Evolutionary conservation across 2,888 invertebrate species (phyloP).

Genomic region (Vandiemenella viatica): DNA sequence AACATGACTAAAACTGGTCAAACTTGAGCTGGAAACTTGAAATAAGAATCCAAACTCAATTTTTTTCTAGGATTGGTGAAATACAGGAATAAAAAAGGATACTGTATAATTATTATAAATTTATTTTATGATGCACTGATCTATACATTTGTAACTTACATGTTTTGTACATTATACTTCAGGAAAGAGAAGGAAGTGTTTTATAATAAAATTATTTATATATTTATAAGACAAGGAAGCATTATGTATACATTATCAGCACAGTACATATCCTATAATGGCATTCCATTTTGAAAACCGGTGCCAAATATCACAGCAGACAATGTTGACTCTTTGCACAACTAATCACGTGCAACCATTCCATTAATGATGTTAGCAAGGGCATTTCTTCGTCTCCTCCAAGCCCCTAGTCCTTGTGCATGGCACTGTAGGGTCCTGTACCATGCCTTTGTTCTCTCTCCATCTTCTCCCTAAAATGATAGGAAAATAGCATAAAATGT

Average conservation of each 20-base stretch:
- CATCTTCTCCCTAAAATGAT: constrained; percentile 75
- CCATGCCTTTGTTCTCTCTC: constrained; percentile 74
- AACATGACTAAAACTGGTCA: too few species aligned
- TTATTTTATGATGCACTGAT: background rate
- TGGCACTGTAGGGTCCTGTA: constrained; percentile 79
- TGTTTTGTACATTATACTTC: background rate
- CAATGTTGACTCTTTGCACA: background rate
- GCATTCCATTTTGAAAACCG: background rate
- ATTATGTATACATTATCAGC: background rate
- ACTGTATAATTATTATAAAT: background rate
- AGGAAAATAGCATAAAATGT: too few species aligned
- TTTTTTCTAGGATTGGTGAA: too few species aligned
- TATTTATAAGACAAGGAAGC: background rate
- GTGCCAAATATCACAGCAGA: background rate
- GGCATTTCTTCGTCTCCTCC: constrained; percentile 83
- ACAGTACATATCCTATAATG: background rate
- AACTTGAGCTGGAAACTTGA: too few species aligned
- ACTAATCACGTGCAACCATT: constrained; percentile 20
- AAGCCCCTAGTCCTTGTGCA: constrained; percentile 80
- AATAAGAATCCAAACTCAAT: too few species aligned
- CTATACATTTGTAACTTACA: background rate
- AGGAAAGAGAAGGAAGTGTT: background rate
- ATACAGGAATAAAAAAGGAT: background rate
- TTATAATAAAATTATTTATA: background rate
- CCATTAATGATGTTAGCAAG: constrained; percentile 92